Evolutionary conservation across 2,797 vertebrate species (phyloP).

Genomic region (Oreochromis grahami): DNA sequence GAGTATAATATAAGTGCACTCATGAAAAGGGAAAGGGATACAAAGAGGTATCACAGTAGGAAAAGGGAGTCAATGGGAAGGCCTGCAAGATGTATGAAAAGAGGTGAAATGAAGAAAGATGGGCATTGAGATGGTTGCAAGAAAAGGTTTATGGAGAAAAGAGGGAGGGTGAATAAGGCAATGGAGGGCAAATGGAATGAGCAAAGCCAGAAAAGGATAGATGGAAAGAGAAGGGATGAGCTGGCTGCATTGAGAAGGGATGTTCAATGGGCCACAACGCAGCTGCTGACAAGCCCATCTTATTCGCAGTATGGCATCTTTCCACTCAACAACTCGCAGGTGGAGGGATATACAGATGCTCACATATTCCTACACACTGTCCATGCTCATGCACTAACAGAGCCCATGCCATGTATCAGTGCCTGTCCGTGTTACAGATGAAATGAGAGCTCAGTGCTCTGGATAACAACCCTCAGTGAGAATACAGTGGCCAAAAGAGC

Average conservation of each 20-base stretch:
- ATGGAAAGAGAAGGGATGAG: slow-evolving; percentile 30
- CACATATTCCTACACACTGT: not conserved
- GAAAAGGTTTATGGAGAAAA: not conserved
- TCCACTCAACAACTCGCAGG: slow-evolving; percentile 47
- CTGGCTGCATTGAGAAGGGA: not conserved
- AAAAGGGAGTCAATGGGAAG: not conserved
- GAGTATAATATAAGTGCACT: not conserved
- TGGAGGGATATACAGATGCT: slow-evolving; percentile 5
- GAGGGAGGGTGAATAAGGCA: not conserved
- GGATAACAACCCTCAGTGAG: slow-evolving; percentile 17
- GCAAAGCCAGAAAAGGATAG: slow-evolving; percentile 22
- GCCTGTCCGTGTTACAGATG: not conserved
- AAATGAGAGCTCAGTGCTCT: not conserved
- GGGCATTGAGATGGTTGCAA: not conserved
- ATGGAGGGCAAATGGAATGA: not conserved
- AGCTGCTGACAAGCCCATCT: slow-evolving; percentile 51
- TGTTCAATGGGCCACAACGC: slow-evolving; percentile 52
- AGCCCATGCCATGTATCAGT: not conserved
- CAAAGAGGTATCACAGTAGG: not conserved
- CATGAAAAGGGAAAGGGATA: not conserved
- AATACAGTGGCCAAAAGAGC: slow-evolving; percentile 5
- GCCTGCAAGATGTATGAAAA: not conserved
- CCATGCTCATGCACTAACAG: not conserved
- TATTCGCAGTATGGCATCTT: slow-evolving; percentile 46
- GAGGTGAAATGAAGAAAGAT: not conserved